These are phyloP conservation scores for Hypomecis atomaria DNA, from an alignment of 2,888 invertebrate genomes.

Conservation along the genomic window DNA sequence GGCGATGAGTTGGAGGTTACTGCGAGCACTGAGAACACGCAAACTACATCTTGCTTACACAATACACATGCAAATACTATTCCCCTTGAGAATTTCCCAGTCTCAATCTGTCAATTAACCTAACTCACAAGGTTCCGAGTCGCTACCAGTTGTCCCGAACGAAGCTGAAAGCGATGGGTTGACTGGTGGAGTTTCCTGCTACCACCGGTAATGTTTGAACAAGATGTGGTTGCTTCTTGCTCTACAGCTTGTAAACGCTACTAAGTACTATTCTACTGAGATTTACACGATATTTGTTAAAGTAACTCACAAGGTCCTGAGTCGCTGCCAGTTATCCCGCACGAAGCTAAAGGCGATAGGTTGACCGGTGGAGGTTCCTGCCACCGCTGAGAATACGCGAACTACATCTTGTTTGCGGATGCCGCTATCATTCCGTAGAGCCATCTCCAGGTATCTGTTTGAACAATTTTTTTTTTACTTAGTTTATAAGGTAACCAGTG, in stretches of 20 bases:
- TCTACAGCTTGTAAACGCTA: too few relatives aligned
- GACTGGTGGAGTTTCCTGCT: constrained; percentile 50
- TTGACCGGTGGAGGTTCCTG: constrained; percentile 91
- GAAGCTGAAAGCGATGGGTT: constrained; percentile 80
- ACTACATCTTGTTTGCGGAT: constrained; percentile 93
- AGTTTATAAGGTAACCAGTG: too few relatives aligned
- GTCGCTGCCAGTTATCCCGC: constrained; percentile 89
- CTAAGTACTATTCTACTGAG: not conserved
- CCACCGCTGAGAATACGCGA: constrained; percentile 90
- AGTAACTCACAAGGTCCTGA: constrained; percentile 88
- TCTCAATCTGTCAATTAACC: not conserved
- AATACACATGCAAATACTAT: not conserved
- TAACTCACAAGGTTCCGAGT: constrained; percentile 89
- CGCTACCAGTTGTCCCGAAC: constrained; percentile 90
- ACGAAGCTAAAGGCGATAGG: constrained; percentile 92
- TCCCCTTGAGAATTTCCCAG: not conserved
- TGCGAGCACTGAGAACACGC: too few relatives aligned
- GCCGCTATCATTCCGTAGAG: constrained; percentile 88
- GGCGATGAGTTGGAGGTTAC: too few relatives aligned
- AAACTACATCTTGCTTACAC: too few relatives aligned
- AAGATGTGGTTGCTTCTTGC: too few relatives aligned
- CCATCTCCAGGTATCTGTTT: constrained; percentile 90
- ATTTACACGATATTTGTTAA: not conserved
- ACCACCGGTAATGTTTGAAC: too few relatives aligned
- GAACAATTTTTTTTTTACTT: too few relatives aligned